A percentile compares a stretch with the other conserved stretches of the same genome.
phyloP scores from a whole-genome alignment of 2,888 invertebrate genomes.

The Hoplodrina blanda region DNA sequence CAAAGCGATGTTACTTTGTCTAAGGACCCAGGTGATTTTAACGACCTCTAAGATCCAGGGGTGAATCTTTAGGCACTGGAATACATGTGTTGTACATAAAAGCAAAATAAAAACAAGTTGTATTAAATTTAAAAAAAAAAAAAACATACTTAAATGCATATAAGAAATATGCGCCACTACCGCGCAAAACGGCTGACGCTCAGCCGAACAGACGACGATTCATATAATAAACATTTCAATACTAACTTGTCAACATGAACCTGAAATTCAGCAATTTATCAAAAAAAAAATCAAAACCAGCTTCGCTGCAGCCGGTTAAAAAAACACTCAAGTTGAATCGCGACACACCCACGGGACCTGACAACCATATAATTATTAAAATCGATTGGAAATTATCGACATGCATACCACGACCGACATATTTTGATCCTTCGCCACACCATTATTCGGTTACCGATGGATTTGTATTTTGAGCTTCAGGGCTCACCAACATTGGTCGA shows the following conservation, averaged over 20 bases:
- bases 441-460: constrained; percentile 20
- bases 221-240: not conserved
- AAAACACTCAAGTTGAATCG: constrained; percentile 43
- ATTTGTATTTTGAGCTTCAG: constrained; percentile 27
- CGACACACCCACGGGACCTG: constrained; percentile 56
- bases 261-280: not conserved
- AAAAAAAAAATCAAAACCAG: not conserved
- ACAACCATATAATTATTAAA: constrained; percentile 80
- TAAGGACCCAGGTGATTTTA: too few relatives aligned
- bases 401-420: constrained; percentile 72
- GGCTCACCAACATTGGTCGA: constrained; percentile 70
- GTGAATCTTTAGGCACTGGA: too few relatives aligned
- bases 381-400: constrained; percentile 83
- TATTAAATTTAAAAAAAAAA: too few relatives aligned
- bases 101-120: too few relatives aligned
- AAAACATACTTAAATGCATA: too few relatives aligned
- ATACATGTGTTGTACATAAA: too few relatives aligned
- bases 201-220: too few relatives aligned
- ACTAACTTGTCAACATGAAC: not conserved
- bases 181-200: too few relatives aligned
- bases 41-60: too few relatives aligned
- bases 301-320: constrained; percentile 10
- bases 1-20: too few relatives aligned
- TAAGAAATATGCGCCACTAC: too few relatives aligned
- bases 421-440: constrained; percentile 60